Percentiles rank a stretch among this genome's conserved stretches.
phyloP scores from a whole-genome alignment of 2,888 invertebrate species.

The Neoaliturus tenellus region DNA sequence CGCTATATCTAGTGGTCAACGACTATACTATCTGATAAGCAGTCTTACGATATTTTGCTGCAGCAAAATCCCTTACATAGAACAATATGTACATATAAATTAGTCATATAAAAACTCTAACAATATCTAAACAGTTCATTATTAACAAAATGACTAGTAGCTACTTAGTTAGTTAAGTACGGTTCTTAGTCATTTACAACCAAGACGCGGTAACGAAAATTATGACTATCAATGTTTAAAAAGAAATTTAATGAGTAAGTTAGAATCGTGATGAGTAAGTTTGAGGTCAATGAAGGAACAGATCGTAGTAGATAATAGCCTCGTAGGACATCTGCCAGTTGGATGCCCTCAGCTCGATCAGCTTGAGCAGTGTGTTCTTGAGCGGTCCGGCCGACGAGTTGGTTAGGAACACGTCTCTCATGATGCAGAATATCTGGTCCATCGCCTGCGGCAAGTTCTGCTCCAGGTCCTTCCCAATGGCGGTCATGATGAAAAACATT shows the following conservation, averaged over 20 bases:
- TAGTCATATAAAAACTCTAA: constrained; percentile 22
- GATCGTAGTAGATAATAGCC: constrained; percentile 91
- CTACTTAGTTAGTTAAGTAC: background rate
- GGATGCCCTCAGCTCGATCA: constrained; percentile 93
- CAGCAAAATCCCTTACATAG: constrained; percentile 16
- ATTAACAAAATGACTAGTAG: background rate
- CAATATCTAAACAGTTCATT: background rate
- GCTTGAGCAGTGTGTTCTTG: constrained; percentile 89
- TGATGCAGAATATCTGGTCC: constrained; percentile 85
- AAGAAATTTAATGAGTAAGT: too few relatives aligned
- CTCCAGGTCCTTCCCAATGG: constrained; percentile 92
- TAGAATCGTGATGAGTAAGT: background rate
- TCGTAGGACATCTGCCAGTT: constrained; percentile 94
- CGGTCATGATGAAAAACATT: constrained; percentile 91
- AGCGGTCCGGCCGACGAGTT: constrained; percentile 84
- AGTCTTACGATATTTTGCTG: constrained; percentile 27
- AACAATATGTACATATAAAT: constrained; percentile 20
- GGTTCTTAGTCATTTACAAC: background rate
- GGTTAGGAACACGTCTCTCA: constrained; percentile 90
- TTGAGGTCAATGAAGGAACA: constrained; percentile 68
- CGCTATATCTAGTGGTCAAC: background rate
- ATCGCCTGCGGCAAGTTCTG: constrained; percentile 87
- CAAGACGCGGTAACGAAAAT: background rate
- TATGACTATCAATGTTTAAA: too few relatives aligned
- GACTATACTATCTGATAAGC: background rate